Percentiles rank a stretch among this genome's conserved stretches.
Evolutionary conservation across 2,888 invertebrate genomes (phyloP).

Genomic region (Pyrrhosoma nymphula): DNA sequence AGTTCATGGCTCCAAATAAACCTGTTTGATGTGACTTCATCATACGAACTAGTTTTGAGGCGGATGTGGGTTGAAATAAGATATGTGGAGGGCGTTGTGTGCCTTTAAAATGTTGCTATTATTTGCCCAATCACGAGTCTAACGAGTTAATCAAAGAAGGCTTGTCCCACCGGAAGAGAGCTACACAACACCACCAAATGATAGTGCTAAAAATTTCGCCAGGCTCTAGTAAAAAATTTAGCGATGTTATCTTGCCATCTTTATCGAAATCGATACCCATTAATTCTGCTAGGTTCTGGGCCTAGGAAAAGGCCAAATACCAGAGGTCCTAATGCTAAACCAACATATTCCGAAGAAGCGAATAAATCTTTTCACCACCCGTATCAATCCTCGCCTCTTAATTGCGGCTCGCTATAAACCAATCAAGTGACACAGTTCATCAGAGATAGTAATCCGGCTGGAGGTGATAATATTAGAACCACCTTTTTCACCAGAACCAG

Average conservation of each 20-base stretch:
- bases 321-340: neutral
- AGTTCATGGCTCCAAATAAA: too few species aligned
- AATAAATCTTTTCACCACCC: neutral
- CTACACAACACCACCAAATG: neutral
- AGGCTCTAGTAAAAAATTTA: neutral
- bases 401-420: neutral
- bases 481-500: neutral
- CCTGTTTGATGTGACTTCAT: too few species aligned
- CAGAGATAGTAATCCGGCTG: neutral
- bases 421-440: slow-evolving; percentile 1
- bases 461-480: neutral
- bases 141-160: neutral
- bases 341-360: neutral
- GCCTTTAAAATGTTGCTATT: too few species aligned
- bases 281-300: neutral
- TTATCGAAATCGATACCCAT: neutral
- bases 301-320: neutral
- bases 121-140: too few species aligned
- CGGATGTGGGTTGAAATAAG: too few species aligned
- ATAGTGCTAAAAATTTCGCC: neutral
- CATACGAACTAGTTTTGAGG: too few species aligned
- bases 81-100: too few species aligned
- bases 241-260: neutral
- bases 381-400: neutral
- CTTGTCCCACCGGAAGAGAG: neutral